Evolutionary conservation across 1,140 invertebrate genomes (phyloP), one percentile per base, ranked within the genome.

Genomic region (Eciton burchellii): DNA sequence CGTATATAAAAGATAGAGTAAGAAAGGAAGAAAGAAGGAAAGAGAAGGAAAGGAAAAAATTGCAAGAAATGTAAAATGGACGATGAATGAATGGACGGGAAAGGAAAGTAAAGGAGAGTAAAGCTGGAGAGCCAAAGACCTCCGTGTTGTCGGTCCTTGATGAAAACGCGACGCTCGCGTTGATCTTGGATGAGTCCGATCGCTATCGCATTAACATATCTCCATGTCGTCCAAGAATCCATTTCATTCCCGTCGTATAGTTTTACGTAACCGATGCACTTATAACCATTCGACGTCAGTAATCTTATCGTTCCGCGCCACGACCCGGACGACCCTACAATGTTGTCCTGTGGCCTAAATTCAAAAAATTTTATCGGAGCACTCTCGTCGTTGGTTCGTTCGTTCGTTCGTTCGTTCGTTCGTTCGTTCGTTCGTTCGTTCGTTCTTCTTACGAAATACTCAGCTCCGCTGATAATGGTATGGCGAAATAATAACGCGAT

Each of bases 231-330:
- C 26, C 19, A 14, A 76, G n/a, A 63, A 41, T 82, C 29, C 29
- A 35, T 41, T 29, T 45, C 12, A 35, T 49, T 43, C 26, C 59
- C 16, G 21, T n/a, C 65, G 14, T 68, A 60, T 41, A 60, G 14
- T 82, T 84, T 91, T 91, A 89, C 86, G 84, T 91, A 92, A 92
- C 88, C 76, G 63, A 68, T 86, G 85, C 89, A 91, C 84, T 86
- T 73, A 81, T 88, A 84, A 88, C 74, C 87, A 77, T 76, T 63
- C n/a, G 16, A 86, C 81, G 84, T 87, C 83, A 84, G 52, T 91
- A 89, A 89, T 91, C 90, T 92, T 91, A 92, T 92, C 91, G 16
- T n/a, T n/a, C n/a, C n/a, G 4, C 24, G 24, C 3, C 43, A 66
- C 82, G 90, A 92, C 91, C 84, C 59, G 45, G 52, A 59, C 41